These are phyloP conservation scores for Cyrtorhinus lividipennis DNA, from an alignment of 1,140 invertebrate genomes.

Conservation along the genomic window DNA sequence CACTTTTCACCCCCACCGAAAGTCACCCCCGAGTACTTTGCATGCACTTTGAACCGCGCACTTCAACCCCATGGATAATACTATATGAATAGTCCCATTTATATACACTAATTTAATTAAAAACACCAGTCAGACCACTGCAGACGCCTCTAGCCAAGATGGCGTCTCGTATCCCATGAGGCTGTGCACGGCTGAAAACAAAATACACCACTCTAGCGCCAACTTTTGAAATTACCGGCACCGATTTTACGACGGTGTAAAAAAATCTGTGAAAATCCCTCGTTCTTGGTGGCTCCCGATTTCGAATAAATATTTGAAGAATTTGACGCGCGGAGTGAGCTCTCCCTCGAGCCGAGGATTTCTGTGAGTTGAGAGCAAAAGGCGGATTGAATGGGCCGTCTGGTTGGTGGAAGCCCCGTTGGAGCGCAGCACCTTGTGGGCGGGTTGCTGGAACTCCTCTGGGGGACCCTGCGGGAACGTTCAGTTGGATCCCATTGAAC, in stretches of 20 bases:
- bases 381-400: background rate
- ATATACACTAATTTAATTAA: slow-evolving; percentile 21
- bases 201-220: slow-evolving; percentile 6
- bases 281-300: too few relatives aligned
- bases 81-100: slow-evolving; percentile 13
- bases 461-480: background rate
- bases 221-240: slow-evolving; percentile 3
- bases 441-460: background rate
- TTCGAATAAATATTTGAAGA: too few relatives aligned
- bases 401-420: background rate
- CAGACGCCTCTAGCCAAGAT: slow-evolving; percentile 25
- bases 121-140: slow-evolving; percentile 18
- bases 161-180: slow-evolving; percentile 23
- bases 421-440: background rate
- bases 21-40: slow-evolving; percentile 5
- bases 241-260: too few relatives aligned
- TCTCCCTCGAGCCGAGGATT: too few relatives aligned
- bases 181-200: slow-evolving; percentile 10
- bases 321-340: too few relatives aligned
- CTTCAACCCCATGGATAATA: slow-evolving; percentile 16
- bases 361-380: too few relatives aligned
- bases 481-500: background rate
- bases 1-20: slow-evolving; percentile 10
- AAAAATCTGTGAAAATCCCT: too few relatives aligned
- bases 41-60: background rate